Evolutionary conservation across 1,140 invertebrate species (phyloP), one percentile per base, ranked within the genome.

Genomic region (Bombyx mandarina): DNA sequence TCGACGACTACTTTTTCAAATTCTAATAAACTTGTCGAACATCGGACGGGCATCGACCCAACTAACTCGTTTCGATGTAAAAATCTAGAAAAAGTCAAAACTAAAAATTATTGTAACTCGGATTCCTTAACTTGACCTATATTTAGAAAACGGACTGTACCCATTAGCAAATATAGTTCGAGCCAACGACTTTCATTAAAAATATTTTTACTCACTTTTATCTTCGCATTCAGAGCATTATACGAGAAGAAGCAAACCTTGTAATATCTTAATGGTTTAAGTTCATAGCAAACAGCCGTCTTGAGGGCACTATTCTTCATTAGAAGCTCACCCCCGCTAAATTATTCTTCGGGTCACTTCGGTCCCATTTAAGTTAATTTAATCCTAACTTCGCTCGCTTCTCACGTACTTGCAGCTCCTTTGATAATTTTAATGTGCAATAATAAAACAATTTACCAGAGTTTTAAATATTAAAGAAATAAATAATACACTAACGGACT

Each of bases 201-300:
- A 45, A 10, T 56, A 44, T 55, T 60, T 63, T 49, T 60, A 45
- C 52, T 49, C 35, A 56, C 22, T 26, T 47, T n/a, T 60, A 60
- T 47, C 51, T 60, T 43, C 54, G 56, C 57, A 61, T 65, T 61
- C 47, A 45, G 57, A 54, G 52, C 45, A 61, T 52, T 57, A 57
- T 56, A 9, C 54, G 61, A 66, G 63, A 57, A 66, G 61, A 62
- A 65, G 59, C 67, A 63, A 70, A 75, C 65, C 60, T 71, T 66
- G 65, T 83, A 82, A 83, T 83, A 77, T 82, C 79, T 83, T 86
- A 83, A 86, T 82, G 76, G 75, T 54, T 54, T 61, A 82, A 86
- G 80, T 86, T 86, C 63, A 71, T 62, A 58, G 66, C 64, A 78
- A 79, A 83, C 68, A 71, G 75, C 63, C 69, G 72, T 67, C 79